Base-by-base conservation (phyloP, 2,888 invertebrate genomes). In the Melieria picta region DNA sequence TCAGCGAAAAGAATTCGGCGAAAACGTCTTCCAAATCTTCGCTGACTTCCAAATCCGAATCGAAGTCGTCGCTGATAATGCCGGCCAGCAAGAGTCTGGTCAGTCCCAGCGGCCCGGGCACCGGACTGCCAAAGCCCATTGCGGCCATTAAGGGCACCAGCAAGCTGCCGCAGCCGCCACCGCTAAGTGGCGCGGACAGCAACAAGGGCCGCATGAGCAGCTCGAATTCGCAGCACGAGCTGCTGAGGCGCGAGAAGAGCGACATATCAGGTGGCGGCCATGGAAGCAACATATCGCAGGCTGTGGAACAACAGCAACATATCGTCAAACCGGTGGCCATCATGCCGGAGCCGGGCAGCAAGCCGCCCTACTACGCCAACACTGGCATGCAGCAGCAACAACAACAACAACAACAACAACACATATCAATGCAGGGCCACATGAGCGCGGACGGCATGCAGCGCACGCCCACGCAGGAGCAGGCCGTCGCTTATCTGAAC, bases 121-220 rank as follows among this genome's bases (percentile, higher is more conserved):
- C 93, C 6, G 94, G 94, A 16, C 93, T 96, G 79, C 96, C 96
- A 0, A 96, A 96, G 85, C 96, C 96, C 3, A 96, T 95, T 58
- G 95, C 96, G 7, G 94, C 96, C 71, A 94, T 97, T 47, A 96
- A 96, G 88, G 96, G 96, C 75, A 95, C 94, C 43, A 93, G 93
- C 75, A 95, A 96, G 86, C 78, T 87, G 89, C 91, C 79, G 87
- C 89, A 76, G 89, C 90, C 73, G 89, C 89, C 73, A 90, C 89
- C 82, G 85, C 89, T 82, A 85, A 52, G 64, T 7, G 55, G 62
- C 16, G 57, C 30, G 48, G 43, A 60, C 4, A 88, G 85, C 83
- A 81, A 77, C 72, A 80, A 80, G 45, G 9, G 62, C 9, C 75
- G 76, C 47, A 55, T 77, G 62, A 74, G 72, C 58, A 75, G 74